phyloP scores from a whole-genome alignment of 1,140 invertebrate species.

The Diorhabda carinulata region DNA sequence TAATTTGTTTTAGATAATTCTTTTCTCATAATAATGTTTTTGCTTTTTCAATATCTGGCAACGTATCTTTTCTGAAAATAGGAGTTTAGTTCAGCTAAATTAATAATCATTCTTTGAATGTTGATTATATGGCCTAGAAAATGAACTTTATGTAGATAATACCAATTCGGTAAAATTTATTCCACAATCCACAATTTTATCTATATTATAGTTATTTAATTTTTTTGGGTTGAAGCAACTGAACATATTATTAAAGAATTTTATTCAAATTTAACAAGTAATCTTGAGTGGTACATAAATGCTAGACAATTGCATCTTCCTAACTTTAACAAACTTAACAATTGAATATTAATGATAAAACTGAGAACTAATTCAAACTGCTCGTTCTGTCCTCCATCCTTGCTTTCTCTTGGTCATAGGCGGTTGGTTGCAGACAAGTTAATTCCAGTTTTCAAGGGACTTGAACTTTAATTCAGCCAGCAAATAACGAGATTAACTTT shows the following conservation, averaged over 20 bases:
- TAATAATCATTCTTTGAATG: too few relatives aligned
- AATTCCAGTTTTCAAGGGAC: neutral
- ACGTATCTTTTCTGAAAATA: too few relatives aligned
- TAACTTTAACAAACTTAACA: neutral
- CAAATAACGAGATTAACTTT: neutral
- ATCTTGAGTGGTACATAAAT: neutral
- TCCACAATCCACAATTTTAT: too few relatives aligned
- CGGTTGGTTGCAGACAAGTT: neutral
- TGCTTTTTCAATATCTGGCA: too few relatives aligned
- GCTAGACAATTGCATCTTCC: neutral
- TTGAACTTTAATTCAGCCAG: neutral
- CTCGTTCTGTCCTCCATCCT: neutral
- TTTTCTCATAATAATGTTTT: too few relatives aligned
- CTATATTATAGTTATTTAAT: too few relatives aligned
- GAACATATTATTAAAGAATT: neutral
- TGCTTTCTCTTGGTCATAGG: neutral
- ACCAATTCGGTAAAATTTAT: too few relatives aligned
- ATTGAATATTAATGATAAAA: conserved; percentile 1
- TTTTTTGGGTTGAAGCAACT: neutral
- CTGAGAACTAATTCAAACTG: neutral
- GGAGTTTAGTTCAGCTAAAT: too few relatives aligned
- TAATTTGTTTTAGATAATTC: too few relatives aligned
- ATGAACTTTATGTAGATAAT: too few relatives aligned
- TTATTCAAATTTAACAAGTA: neutral
- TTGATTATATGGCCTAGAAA: too few relatives aligned